These are phyloP conservation scores for Gryllus bimaculatus DNA, from an alignment of 1,140 invertebrate species.

Conservation along the genomic window DNA sequence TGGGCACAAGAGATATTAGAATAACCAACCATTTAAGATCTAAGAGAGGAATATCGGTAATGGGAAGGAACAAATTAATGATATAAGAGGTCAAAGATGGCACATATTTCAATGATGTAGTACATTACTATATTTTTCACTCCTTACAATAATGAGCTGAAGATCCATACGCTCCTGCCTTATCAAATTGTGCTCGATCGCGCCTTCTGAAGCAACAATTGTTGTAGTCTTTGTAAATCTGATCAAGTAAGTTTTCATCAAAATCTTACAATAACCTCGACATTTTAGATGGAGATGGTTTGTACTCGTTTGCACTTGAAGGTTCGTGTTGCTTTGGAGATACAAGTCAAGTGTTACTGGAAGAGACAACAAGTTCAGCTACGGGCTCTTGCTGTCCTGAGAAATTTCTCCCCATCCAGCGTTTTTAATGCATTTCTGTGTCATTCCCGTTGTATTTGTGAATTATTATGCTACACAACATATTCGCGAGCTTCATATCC, in stretches of 20 bases:
- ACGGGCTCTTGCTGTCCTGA: neutral
- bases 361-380: neutral
- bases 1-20: no score
- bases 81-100: no score
- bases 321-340: neutral
- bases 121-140: no score
- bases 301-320: neutral
- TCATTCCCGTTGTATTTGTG: neutral
- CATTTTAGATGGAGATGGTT: neutral
- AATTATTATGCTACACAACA: neutral
- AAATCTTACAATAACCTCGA: neutral
- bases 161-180: no score
- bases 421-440: neutral
- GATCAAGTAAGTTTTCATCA: neutral
- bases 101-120: no score
- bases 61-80: no score
- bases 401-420: neutral
- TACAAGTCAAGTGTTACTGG: neutral
- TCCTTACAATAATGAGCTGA: no score
- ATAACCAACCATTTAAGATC: no score
- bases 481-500: neutral
- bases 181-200: no score
- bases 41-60: no score
- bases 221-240: neutral
- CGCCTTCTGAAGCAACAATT: neutral